Percentiles rank a stretch among this genome's conserved stretches.
Evolutionary conservation across 1,140 invertebrate genomes (phyloP).

Genomic region (Lineus longissimus): DNA sequence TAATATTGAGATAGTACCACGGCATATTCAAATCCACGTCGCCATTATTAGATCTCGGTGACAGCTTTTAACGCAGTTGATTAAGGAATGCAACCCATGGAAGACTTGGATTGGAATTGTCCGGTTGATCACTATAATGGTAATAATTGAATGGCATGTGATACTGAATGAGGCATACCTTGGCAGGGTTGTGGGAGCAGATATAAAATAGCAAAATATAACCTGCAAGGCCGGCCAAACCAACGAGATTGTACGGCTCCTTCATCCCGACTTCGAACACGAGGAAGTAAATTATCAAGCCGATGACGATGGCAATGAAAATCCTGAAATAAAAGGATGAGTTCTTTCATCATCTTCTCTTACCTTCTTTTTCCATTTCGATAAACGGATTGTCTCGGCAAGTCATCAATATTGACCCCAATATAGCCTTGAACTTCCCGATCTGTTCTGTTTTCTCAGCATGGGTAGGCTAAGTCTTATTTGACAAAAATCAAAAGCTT

Average conservation of each 20-base stretch:
- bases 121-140: not conserved
- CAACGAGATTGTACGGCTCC: conserved; percentile 29
- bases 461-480: not conserved
- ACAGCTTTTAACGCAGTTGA: not conserved
- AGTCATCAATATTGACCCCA: not conserved
- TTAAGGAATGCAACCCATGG: too few species aligned
- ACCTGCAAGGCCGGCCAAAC: conserved; percentile 23
- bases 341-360: too few species aligned
- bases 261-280: conserved; percentile 21
- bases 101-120: not conserved
- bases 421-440: not conserved
- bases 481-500: not conserved
- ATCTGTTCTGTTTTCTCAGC: not conserved
- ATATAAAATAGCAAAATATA: conserved; percentile 30
- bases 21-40: not conserved
- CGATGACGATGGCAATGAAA: not conserved
- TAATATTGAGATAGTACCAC: not conserved
- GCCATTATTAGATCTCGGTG: not conserved
- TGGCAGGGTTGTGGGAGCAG: conserved; percentile 31
- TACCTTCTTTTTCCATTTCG: too few species aligned
- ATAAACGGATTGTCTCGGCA: not conserved
- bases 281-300: conserved; percentile 3
- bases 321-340: conserved; percentile 5
- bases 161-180: conserved; percentile 18
- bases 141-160: not conserved